phyloP scores from a whole-genome alignment of 2,797 vertebrate genomes.

The Melanotaenia pygmaea region DNA sequence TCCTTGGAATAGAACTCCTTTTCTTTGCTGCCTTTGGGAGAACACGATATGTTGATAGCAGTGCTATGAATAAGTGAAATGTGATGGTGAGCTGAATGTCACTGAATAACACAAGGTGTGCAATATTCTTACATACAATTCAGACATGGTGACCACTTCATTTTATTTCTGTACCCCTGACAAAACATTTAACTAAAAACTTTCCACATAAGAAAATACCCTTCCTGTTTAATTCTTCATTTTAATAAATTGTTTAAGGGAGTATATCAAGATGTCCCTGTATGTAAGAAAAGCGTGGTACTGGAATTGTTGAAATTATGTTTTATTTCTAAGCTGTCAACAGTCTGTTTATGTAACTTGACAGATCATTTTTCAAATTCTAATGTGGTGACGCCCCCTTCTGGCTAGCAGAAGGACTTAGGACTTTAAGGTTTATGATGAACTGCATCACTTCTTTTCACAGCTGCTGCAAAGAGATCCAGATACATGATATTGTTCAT shows the following conservation, averaged over 20 bases:
- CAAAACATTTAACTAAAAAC: conserved; percentile 31
- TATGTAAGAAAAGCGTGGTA: conserved; percentile 19
- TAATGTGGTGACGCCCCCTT: conserved; percentile 44
- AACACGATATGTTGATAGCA: conserved; percentile 59
- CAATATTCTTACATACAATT: conserved; percentile 46
- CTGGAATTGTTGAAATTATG: conserved; percentile 5
- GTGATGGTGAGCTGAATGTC: conserved; percentile 62
- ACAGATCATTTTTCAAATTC: conserved; percentile 3
- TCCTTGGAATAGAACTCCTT: conserved; percentile 71
- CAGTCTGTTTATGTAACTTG: conserved; percentile 3
- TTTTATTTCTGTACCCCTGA: conserved; percentile 51
- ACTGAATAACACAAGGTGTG: conserved; percentile 45
- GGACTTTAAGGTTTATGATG: not conserved
- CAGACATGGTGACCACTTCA: conserved; percentile 38
- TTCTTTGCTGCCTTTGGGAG: conserved; percentile 69
- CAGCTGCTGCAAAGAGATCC: conserved; percentile 14
- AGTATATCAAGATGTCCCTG: not conserved
- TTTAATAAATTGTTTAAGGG: conserved; percentile 9
- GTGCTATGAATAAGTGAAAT: conserved; percentile 63
- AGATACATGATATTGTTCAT: conserved; percentile 11
- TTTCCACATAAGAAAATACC: not conserved
- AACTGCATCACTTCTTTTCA: conserved; percentile 10
- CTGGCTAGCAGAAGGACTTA: conserved; percentile 44
- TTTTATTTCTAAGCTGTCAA: conserved; percentile 17
- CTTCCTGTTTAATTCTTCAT: not conserved